These are phyloP conservation scores for Girardinichthys multiradiatus DNA, from an alignment of 2,113 vertebrate genomes.

Conservation along the genomic window DNA sequence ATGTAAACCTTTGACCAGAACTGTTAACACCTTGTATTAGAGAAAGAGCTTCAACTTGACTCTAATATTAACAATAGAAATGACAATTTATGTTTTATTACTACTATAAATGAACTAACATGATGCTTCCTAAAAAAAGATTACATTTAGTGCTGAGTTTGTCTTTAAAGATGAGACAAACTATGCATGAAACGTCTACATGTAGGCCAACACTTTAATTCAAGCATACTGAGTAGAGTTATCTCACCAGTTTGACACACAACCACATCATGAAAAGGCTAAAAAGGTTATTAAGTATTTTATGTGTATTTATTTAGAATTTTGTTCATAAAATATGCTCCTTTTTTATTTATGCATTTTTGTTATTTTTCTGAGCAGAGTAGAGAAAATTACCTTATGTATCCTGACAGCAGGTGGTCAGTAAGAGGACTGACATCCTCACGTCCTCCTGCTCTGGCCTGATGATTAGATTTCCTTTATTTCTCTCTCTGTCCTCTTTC, in stretches of 20 bases:
- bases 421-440: conserved; percentile 32
- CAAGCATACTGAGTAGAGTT: background rate
- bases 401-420: conserved; percentile 10
- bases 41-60: background rate
- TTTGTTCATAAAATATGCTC: background rate
- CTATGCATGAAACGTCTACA: background rate
- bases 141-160: background rate
- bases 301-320: background rate
- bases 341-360: too few species aligned
- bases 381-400: conserved; percentile 40
- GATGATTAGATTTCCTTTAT: background rate
- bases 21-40: too few species aligned
- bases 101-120: background rate
- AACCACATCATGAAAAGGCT: background rate
- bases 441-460: conserved; percentile 13
- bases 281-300: background rate
- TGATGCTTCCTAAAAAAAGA: background rate
- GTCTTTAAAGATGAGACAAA: background rate
- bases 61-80: background rate
- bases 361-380: background rate
- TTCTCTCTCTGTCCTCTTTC: conserved; percentile 2
- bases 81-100: too few species aligned
- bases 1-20: too few species aligned
- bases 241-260: background rate
- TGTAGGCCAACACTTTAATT: background rate